A percentile compares a stretch with the other conserved stretches of the same genome.
Conservation (phyloP, 2,797 vertebrate species). For the Threskiornis aethiopicus region DNA sequence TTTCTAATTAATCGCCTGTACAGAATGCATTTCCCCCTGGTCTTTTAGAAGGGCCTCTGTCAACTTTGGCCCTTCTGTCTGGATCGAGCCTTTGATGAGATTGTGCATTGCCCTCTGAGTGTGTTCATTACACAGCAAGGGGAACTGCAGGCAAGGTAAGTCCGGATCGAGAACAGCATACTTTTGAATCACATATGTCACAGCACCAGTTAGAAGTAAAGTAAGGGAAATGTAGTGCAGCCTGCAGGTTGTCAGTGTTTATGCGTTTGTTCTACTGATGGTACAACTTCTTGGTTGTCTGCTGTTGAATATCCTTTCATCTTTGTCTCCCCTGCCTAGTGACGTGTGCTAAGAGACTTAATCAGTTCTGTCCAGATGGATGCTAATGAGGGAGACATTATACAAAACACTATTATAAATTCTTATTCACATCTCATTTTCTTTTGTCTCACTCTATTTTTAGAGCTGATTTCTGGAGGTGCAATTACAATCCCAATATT, state of each 20-base stretch:
- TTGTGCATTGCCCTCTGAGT: not conserved
- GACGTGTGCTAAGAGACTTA: slow-evolving; percentile 53
- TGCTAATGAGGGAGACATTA: slow-evolving; percentile 60
- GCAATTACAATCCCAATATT: slow-evolving; percentile 15
- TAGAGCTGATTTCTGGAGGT: slow-evolving; percentile 47
- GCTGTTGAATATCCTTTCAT: slow-evolving; percentile 51
- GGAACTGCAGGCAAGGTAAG: not conserved
- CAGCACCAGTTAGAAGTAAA: not conserved
- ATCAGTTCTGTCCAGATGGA: slow-evolving; percentile 68
- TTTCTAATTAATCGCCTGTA: slow-evolving; percentile 24
- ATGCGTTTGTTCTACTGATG: not conserved
- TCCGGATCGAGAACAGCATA: not conserved
- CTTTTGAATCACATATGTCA: not conserved
- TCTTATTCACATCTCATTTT: slow-evolving; percentile 45
- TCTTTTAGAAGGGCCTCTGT: not conserved
- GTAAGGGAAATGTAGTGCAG: not conserved
- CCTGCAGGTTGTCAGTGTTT: not conserved
- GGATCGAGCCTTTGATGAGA: not conserved
- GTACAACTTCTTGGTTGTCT: slow-evolving; percentile 17
- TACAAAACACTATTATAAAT: slow-evolving; percentile 56
- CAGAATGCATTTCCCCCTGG: not conserved
- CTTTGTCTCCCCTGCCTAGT: slow-evolving; percentile 45
- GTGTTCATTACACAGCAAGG: not conserved
- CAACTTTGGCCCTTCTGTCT: not conserved
- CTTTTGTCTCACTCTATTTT: slow-evolving; percentile 64